Evolutionary conservation across 1,140 invertebrate species (phyloP).

Genomic region (Drosophila serrata): DNA sequence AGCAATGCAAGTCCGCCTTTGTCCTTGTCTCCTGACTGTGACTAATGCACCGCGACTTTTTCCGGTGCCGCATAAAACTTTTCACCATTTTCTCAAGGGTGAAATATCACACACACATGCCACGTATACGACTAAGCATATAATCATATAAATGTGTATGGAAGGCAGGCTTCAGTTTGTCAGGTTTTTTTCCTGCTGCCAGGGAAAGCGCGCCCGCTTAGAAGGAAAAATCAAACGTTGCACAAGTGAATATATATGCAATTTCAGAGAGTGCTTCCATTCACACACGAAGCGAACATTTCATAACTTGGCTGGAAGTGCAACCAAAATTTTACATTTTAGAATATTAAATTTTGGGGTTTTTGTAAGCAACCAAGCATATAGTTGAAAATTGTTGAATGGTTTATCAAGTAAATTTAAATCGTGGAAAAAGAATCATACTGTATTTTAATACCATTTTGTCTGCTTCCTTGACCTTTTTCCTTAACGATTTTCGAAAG

Average conservation of each 20-base stretch:
- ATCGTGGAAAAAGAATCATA: background rate
- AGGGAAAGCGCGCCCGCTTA: background rate
- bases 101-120: constrained; percentile 34
- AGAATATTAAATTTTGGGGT: background rate
- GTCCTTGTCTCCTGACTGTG: constrained; percentile 67
- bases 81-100: constrained; percentile 60
- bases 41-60: constrained; percentile 71
- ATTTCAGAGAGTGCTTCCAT: constrained; percentile 21
- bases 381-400: background rate
- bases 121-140: constrained; percentile 1
- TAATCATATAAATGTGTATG: constrained; percentile 36
- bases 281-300: constrained; percentile 1
- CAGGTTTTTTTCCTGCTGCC: background rate
- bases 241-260: constrained; percentile 30
- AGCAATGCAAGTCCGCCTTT: constrained; percentile 62
- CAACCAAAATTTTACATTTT: background rate
- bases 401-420: background rate
- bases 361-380: background rate
- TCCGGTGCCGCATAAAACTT: constrained; percentile 39
- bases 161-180: constrained; percentile 4
- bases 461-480: background rate
- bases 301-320: constrained; percentile 2
- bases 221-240: constrained; percentile 23
- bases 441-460: background rate
- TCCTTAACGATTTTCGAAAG: constrained; percentile 4